A percentile compares a stretch with the other conserved stretches of the same genome.
Evolutionary conservation across 2,797 vertebrate genomes (phyloP).

Genomic region (Loriculus beryllinus): DNA sequence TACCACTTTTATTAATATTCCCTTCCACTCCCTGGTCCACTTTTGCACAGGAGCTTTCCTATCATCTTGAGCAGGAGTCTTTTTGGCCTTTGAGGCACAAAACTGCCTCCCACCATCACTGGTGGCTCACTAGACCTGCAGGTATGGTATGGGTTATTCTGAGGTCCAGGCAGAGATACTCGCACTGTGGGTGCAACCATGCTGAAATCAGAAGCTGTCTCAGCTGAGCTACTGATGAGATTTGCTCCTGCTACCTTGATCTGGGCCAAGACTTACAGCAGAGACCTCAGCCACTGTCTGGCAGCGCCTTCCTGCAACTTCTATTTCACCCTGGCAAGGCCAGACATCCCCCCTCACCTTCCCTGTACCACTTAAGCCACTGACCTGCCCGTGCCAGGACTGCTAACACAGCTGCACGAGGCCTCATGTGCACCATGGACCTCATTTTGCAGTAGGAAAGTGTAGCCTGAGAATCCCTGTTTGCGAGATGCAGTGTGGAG

Average conservation of each 20-base stretch:
- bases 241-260: neutral
- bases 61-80: neutral
- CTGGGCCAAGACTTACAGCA: neutral
- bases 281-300: neutral
- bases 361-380: neutral
- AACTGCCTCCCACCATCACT: neutral
- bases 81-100: neutral
- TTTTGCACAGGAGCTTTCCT: neutral
- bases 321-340: neutral
- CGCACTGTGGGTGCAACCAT: rapidly evolving
- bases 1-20: neutral
- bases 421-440: neutral
- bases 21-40: neutral
- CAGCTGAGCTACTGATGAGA: neutral
- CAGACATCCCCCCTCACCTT: neutral
- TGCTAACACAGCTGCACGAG: neutral
- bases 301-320: neutral
- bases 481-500: neutral
- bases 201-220: neutral
- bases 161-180: neutral
- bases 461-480: neutral
- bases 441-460: neutral
- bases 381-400: neutral
- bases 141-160: neutral
- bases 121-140: neutral